These are phyloP conservation scores for Drosophila anomalipes DNA, from an alignment of 2,888 invertebrate genomes.

Conservation along the genomic window DNA sequence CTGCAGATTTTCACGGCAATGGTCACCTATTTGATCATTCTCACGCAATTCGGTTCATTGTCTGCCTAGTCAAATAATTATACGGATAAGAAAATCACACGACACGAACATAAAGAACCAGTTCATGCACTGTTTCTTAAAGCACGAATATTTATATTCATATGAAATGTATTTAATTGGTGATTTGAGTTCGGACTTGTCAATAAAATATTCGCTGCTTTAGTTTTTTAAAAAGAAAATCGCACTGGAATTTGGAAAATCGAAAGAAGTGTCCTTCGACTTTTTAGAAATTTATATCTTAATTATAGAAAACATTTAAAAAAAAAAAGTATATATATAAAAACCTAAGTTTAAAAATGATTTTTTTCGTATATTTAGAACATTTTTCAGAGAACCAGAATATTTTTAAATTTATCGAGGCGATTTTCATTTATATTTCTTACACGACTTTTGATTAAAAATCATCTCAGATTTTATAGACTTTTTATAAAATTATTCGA, in stretches of 20 bases:
- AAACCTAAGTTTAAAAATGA: not conserved
- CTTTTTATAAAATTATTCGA: not conserved
- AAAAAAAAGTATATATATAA: not conserved
- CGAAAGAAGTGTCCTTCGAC: not conserved
- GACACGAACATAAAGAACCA: not conserved
- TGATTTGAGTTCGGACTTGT: not conserved
- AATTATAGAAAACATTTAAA: not conserved
- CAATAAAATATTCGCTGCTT: not conserved
- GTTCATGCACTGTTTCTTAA: not conserved
- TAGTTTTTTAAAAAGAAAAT: too few species aligned
- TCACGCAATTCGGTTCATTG: constrained; percentile 73
- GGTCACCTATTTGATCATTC: constrained; percentile 75
- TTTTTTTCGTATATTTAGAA: not conserved
- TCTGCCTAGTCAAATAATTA: constrained; percentile 25
- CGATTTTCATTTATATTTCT: not conserved
- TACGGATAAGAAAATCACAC: not conserved
- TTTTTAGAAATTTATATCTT: not conserved
- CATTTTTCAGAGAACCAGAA: not conserved
- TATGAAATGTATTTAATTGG: not conserved
- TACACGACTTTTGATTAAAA: not conserved
- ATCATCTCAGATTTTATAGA: not conserved
- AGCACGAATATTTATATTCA: not conserved
- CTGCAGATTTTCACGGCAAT: constrained; percentile 70
- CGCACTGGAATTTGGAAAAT: too few species aligned
- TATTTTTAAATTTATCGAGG: too few species aligned